A percentile compares a stretch with the other conserved stretches of the same genome.
These are phyloP conservation scores for Anaspis maculata DNA, from an alignment of 2,888 invertebrate genomes.

Conservation along the genomic window DNA sequence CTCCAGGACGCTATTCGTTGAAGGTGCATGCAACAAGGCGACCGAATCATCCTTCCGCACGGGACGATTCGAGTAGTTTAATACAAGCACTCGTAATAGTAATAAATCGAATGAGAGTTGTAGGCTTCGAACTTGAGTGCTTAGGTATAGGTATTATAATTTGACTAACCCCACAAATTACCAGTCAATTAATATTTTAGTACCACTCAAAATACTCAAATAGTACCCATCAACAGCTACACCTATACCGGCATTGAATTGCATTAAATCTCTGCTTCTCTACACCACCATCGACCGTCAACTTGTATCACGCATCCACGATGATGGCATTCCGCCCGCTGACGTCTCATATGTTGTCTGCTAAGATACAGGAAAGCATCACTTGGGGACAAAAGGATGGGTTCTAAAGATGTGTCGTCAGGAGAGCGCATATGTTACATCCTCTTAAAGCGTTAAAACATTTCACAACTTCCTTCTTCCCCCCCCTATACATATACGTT, in stretches of 20 bases:
- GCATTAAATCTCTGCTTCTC: constrained; percentile 5
- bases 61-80: too few species aligned
- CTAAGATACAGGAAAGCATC: constrained; percentile 3
- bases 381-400: constrained; percentile 8
- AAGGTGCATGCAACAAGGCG: too few species aligned
- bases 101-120: too few species aligned
- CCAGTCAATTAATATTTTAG: constrained; percentile 6
- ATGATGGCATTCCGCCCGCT: constrained; percentile 6
- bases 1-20: too few species aligned
- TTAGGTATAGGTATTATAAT: too few species aligned
- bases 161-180: too few species aligned
- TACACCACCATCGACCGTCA: constrained; percentile 6
- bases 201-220: background rate
- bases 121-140: too few species aligned
- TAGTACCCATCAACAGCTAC: too few species aligned
- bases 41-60: too few species aligned
- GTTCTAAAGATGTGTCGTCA: constrained; percentile 12
- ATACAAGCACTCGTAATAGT: too few species aligned
- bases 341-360: background rate
- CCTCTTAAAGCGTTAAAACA: constrained; percentile 19
- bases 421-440: constrained; percentile 22
- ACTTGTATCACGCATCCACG: constrained; percentile 4
- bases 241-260: constrained; percentile 3
- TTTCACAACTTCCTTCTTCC: constrained; percentile 17
- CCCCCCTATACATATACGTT: constrained; percentile 17